Conservation (phyloP, 1,140 invertebrate genomes). For the Calliphora vicina region DNA sequence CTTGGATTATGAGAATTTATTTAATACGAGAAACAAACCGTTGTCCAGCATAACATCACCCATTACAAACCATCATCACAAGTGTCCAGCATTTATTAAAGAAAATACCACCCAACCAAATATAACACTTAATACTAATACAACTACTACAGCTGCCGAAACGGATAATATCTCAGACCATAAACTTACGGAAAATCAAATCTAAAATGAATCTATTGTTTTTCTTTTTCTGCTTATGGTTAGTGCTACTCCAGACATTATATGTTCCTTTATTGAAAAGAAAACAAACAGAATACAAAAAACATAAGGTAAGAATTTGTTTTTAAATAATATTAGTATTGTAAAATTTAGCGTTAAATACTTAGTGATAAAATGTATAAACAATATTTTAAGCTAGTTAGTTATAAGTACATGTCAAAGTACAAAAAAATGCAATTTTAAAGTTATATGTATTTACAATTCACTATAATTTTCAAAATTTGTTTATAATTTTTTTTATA, state of each 20-base stretch:
- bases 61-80: not conserved
- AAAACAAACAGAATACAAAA: not conserved
- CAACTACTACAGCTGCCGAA: not conserved
- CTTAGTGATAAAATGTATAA: not conserved
- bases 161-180: not conserved
- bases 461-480: no score
- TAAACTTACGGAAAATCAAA: not conserved
- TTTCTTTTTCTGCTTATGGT: not conserved
- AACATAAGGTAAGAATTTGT: not conserved
- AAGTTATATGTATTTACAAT: no score
- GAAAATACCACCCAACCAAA: slow-evolving; percentile 7
- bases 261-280: not conserved
- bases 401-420: no score
- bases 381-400: not conserved
- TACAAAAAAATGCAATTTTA: no score
- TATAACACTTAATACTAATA: not conserved
- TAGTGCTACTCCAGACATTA: not conserved
- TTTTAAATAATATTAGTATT: not conserved
- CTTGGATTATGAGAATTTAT: slow-evolving; percentile 55
- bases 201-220: not conserved
- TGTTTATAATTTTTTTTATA: no score
- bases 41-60: slow-evolving; percentile 3
- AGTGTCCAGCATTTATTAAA: slow-evolving; percentile 22
- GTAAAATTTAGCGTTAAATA: not conserved
- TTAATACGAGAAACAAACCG: slow-evolving; percentile 38